Evolutionary conservation across 2,888 invertebrate species (phyloP).

Genomic region (Drosophila dives): DNA sequence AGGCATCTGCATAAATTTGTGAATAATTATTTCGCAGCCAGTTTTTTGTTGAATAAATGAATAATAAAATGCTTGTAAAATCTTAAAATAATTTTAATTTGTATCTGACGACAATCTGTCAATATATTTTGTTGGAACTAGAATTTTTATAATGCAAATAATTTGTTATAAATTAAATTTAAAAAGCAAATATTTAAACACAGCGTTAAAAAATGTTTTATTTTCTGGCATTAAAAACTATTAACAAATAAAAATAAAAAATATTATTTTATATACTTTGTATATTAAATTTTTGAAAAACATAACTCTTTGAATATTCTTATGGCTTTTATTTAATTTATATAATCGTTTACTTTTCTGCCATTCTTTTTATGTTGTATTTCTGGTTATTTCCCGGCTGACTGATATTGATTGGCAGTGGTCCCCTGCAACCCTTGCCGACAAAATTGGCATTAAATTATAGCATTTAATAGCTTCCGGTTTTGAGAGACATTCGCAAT

Average conservation of each 20-base stretch:
- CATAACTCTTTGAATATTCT: not conserved
- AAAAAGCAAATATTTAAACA: not conserved
- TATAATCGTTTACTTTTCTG: not conserved
- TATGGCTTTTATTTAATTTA: not conserved
- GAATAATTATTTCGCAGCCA: not conserved
- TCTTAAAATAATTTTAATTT: not conserved
- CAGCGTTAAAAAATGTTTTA: not conserved
- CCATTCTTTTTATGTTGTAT: not conserved
- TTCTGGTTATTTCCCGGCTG: not conserved
- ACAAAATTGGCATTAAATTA: constrained; percentile 39
- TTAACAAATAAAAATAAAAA: not conserved
- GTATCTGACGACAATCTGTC: not conserved
- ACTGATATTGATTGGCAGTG: constrained; percentile 6
- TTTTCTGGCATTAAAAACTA: not conserved
- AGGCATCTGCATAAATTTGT: constrained; percentile 42
- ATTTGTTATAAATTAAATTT: not conserved
- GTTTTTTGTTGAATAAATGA: not conserved
- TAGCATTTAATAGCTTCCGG: constrained; percentile 70
- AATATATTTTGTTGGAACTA: not conserved
- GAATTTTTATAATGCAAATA: not conserved
- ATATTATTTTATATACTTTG: not conserved
- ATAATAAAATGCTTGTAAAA: not conserved
- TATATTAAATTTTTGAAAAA: not conserved
- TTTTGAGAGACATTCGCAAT: constrained; percentile 63
- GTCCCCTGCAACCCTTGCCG: constrained; percentile 1